phyloP scores from a whole-genome alignment of 2,113 vertebrate genomes.

The Sturnus vulgaris region DNA sequence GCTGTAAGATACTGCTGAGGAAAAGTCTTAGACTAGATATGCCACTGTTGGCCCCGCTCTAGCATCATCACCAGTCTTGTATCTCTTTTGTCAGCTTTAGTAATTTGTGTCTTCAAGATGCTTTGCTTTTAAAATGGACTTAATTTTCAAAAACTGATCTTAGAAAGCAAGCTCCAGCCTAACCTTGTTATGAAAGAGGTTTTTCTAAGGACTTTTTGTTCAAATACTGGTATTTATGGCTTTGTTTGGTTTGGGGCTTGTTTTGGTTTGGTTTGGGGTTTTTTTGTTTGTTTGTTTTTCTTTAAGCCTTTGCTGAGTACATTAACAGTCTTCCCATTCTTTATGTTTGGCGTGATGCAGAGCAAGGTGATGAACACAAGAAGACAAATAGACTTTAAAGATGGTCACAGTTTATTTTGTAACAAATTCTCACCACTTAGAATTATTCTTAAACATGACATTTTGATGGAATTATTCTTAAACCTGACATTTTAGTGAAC shows the following conservation, averaged over 20 bases:
- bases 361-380: neutral
- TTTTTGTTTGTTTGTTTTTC: too few relatives aligned
- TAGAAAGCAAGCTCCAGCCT: neutral
- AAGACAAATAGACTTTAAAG: neutral
- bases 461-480: constrained; percentile 37
- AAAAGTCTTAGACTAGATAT: neutral
- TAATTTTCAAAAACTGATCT: neutral
- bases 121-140: neutral
- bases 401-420: neutral
- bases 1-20: neutral
- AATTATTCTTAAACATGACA: neutral
- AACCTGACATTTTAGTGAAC: constrained; percentile 17
- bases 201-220: neutral
- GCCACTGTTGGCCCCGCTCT: neutral
- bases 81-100: neutral
- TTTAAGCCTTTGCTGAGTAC: neutral
- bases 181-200: neutral
- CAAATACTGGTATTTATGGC: neutral
- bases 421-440: neutral
- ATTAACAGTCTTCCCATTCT: neutral
- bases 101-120: neutral
- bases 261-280: neutral
- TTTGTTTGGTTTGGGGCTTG: neutral
- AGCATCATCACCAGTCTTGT: neutral
- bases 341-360: neutral